A percentile compares a stretch with the other conserved stretches of the same genome.
These are phyloP conservation scores for Crioceris asparagi DNA, from an alignment of 2,888 invertebrate species.

Conservation along the genomic window DNA sequence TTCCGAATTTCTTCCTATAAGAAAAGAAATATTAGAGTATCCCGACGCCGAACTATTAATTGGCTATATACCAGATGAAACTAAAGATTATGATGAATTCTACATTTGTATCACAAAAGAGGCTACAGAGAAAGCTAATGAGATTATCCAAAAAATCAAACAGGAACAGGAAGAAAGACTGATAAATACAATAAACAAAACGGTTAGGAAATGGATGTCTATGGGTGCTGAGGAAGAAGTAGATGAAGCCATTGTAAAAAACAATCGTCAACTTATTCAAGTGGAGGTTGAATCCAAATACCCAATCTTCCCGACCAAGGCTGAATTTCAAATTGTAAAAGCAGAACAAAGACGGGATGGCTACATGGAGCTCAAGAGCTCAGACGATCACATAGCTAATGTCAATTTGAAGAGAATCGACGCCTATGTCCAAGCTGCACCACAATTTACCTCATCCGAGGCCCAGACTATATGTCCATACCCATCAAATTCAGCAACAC, in stretches of 20 bases:
- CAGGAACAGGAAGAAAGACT: constrained; percentile 38
- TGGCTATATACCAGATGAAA: constrained; percentile 56
- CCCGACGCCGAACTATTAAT: constrained; percentile 23
- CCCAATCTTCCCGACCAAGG: constrained; percentile 38
- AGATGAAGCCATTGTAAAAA: constrained; percentile 39
- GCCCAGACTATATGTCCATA: constrained; percentile 60
- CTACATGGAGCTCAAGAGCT: constrained; percentile 51
- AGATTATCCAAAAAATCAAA: constrained; percentile 46
- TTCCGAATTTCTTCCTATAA: constrained; percentile 40
- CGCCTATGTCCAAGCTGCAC: constrained; percentile 47
- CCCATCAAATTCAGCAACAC: constrained; percentile 59
- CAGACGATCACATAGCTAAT: constrained; percentile 40
- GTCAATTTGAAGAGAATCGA: constrained; percentile 43
- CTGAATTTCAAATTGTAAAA: constrained; percentile 44
- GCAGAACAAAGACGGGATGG: constrained; percentile 54
- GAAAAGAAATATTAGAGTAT: constrained; percentile 33
- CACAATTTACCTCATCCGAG: constrained; percentile 35
- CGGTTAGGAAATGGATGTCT: constrained; percentile 25
- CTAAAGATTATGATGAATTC: constrained; percentile 54
- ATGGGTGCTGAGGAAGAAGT: constrained; percentile 59
- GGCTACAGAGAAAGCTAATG: constrained; percentile 42
- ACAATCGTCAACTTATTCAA: constrained; percentile 49
- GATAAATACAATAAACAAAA: constrained; percentile 23
- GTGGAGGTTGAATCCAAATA: constrained; percentile 57
- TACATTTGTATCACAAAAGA: constrained; percentile 52